Percentiles rank a stretch among this genome's conserved stretches.
phyloP scores from a whole-genome alignment of 2,797 vertebrate genomes.

The Poeciliopsis turneri region DNA sequence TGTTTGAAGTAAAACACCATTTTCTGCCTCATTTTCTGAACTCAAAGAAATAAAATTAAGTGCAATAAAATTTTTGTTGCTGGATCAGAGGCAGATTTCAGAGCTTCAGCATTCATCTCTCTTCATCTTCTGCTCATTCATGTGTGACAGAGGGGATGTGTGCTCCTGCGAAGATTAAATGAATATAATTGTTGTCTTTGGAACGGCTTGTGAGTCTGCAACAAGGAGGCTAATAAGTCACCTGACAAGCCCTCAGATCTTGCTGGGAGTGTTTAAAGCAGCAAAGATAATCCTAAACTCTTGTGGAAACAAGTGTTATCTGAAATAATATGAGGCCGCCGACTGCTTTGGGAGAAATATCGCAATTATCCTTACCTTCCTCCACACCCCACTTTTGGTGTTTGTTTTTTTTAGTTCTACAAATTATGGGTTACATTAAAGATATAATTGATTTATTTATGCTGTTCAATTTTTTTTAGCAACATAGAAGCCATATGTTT shows the following conservation, averaged over 20 bases:
- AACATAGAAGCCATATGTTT: neutral
- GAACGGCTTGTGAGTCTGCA: slow-evolving; percentile 28
- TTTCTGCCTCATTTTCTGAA: slow-evolving; percentile 12
- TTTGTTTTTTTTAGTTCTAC: neutral
- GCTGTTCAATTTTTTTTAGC: neutral
- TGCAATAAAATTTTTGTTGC: slow-evolving; percentile 34
- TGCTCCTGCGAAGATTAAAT: slow-evolving; percentile 28
- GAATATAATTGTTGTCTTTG: slow-evolving; percentile 54
- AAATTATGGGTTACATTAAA: neutral
- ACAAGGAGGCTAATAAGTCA: slow-evolving; percentile 37
- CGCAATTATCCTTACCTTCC: slow-evolving; percentile 6
- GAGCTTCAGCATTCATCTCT: slow-evolving; percentile 29
- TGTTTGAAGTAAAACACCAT: neutral
- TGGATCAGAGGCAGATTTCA: slow-evolving; percentile 16
- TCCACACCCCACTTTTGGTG: too few relatives aligned
- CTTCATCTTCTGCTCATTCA: slow-evolving; percentile 35
- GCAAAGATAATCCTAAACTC: slow-evolving; percentile 27
- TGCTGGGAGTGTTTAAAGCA: slow-evolving; percentile 28
- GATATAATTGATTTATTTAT: neutral
- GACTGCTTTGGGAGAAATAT: slow-evolving; percentile 13
- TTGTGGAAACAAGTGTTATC: slow-evolving; percentile 35
- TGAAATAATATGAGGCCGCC: slow-evolving; percentile 11
- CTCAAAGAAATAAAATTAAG: slow-evolving; percentile 28
- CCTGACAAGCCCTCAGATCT: slow-evolving; percentile 29
- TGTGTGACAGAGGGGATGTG: slow-evolving; percentile 38